phyloP scores from a whole-genome alignment of 2,113 vertebrate genomes.

The Apteryx mantelli region DNA sequence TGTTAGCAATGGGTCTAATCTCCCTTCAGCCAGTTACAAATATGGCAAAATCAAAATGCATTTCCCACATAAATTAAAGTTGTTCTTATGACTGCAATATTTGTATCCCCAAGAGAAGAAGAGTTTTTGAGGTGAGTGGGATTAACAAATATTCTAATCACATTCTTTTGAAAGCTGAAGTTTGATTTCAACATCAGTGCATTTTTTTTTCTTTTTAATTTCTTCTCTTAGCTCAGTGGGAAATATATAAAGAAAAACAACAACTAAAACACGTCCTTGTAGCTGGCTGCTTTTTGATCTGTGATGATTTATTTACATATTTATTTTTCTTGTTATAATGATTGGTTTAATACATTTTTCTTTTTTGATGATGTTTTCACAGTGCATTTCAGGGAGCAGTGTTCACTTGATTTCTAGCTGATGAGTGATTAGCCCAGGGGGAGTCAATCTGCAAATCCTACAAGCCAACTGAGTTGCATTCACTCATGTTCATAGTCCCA shows the following conservation, averaged over 20 bases:
- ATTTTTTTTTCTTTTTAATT: not conserved
- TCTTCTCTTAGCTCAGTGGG: constrained; percentile 7
- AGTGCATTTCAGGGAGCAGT: not conserved
- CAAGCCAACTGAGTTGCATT: not conserved
- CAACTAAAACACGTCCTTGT: not conserved
- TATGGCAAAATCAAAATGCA: not conserved
- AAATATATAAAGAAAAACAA: not conserved
- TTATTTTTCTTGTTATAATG: constrained; percentile 32
- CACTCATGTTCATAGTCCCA: not conserved
- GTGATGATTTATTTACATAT: not conserved
- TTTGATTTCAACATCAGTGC: constrained; percentile 38
- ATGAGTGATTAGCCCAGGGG: not conserved
- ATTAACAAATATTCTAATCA: constrained; percentile 59
- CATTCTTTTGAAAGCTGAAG: constrained; percentile 40
- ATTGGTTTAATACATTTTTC: not conserved
- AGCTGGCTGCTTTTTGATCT: not conserved
- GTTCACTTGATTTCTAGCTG: not conserved
- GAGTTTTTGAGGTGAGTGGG: constrained; percentile 36
- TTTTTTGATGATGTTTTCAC: not conserved
- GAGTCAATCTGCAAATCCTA: not conserved
- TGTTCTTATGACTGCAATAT: constrained; percentile 40
- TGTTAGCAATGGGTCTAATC: not conserved
- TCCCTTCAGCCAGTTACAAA: not conserved
- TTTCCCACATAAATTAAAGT: constrained; percentile 60
- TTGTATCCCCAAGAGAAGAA: constrained; percentile 52